A percentile compares a stretch with the other conserved stretches of the same genome.
Conservation (phyloP, 1,140 invertebrate genomes). For the Macrosteles quadrilineatus region DNA sequence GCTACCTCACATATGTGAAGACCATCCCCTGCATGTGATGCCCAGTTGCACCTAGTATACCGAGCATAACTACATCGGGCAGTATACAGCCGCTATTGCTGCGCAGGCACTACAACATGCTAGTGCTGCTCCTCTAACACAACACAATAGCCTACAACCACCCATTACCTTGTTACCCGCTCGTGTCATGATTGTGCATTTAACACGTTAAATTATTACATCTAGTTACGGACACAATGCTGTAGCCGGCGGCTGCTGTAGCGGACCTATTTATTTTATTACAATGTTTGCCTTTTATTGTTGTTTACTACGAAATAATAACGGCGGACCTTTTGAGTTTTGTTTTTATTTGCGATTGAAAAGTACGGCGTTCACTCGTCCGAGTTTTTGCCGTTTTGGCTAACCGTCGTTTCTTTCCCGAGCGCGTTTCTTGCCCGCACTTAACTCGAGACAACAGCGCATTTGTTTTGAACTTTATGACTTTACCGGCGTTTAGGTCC, state of each 20-base stretch:
- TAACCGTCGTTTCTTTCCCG: conserved; percentile 7
- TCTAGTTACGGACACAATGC: conserved; percentile 20
- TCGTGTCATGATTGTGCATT: conserved; percentile 20
- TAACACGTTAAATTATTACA: conserved; percentile 27
- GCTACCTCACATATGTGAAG: too few relatives aligned
- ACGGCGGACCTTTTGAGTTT: conserved; percentile 16
- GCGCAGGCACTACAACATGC: too few relatives aligned
- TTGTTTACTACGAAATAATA: conserved; percentile 27
- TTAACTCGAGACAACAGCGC: conserved; percentile 7
- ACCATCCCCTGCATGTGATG: too few relatives aligned
- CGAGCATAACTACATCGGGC: too few relatives aligned
- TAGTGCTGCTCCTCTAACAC: too few relatives aligned
- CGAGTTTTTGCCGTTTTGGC: conserved; percentile 19
- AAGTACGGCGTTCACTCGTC: conserved; percentile 18
- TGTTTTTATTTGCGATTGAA: conserved; percentile 26
- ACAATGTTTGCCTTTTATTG: conserved; percentile 26
- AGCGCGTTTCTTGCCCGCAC: neutral
- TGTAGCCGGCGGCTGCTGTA: neutral
- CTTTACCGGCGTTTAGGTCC: neutral
- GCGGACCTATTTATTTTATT: conserved; percentile 22
- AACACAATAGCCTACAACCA: neutral
- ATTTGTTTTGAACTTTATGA: conserved; percentile 21
- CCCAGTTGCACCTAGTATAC: too few relatives aligned
- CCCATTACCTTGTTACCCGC: conserved; percentile 18
- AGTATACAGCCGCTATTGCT: too few relatives aligned